These are phyloP conservation scores for Emydocephalus ijimae DNA, from an alignment of 2,113 vertebrate species.

Conservation along the genomic window DNA sequence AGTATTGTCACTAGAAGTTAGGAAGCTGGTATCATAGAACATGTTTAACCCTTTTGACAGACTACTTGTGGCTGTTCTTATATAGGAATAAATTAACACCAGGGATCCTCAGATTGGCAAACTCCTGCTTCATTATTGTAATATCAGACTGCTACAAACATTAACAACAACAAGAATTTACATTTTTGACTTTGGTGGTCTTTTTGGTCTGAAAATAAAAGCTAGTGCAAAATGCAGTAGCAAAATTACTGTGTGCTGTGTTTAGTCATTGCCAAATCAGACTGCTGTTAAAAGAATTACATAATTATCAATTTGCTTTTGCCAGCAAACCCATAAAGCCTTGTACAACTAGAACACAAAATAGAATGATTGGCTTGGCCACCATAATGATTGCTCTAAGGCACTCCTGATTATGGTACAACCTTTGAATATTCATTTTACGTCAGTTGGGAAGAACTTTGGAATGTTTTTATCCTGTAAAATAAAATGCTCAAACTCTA, in stretches of 20 bases:
- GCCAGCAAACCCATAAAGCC: not conserved
- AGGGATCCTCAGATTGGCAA: not conserved
- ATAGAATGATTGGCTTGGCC: not conserved
- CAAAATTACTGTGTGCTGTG: not conserved
- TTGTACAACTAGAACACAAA: not conserved
- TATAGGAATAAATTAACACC: not conserved
- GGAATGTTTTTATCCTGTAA: not conserved
- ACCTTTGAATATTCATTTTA: not conserved
- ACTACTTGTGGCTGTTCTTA: not conserved
- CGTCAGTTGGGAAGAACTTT: not conserved
- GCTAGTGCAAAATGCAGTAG: not conserved
- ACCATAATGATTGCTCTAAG: not conserved
- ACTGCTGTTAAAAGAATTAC: not conserved
- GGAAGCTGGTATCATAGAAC: not conserved
- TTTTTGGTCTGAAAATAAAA: not conserved
- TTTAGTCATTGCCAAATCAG: not conserved
- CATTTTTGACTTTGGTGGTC: not conserved
- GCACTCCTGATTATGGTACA: not conserved
- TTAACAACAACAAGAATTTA: not conserved
- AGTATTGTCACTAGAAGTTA: not conserved
- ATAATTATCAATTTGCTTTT: not conserved
- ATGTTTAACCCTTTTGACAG: not conserved
- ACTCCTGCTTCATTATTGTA: not conserved
- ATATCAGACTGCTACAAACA: not conserved
- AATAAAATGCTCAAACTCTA: not conserved